Percentiles rank a stretch among this genome's conserved stretches.
Evolutionary conservation across 1,140 invertebrate genomes (phyloP).

Genomic region (Oncopeltus fasciatus): DNA sequence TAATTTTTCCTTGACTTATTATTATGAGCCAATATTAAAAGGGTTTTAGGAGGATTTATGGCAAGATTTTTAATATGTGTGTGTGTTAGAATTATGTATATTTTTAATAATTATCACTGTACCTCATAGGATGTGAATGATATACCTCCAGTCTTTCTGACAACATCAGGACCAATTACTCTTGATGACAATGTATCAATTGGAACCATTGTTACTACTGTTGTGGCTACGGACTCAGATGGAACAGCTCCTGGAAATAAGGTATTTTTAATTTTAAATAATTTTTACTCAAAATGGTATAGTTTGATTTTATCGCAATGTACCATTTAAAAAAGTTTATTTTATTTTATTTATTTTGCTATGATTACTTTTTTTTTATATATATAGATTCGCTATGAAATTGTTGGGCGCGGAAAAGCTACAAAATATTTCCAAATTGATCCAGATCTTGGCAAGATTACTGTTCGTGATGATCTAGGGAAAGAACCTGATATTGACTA

Average conservation of each 20-base stretch:
- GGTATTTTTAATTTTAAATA: no score
- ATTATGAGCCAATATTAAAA: no score
- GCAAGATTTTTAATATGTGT: no score
- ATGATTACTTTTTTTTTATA: background rate
- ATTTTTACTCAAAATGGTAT: no score
- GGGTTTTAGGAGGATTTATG: no score
- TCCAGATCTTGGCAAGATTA: slow-evolving; percentile 59
- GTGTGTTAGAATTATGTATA: no score
- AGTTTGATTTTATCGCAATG: no score
- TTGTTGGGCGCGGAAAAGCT: slow-evolving; percentile 62
- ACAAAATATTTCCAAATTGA: slow-evolving; percentile 75
- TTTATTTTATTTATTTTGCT: background rate
- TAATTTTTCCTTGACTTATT: no score
- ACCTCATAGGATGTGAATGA: slow-evolving; percentile 74
- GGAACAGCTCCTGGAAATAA: slow-evolving; percentile 68
- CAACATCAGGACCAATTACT: slow-evolving; percentile 61
- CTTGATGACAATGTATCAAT: slow-evolving; percentile 68
- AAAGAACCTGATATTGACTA: slow-evolving; percentile 76
- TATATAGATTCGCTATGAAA: slow-evolving; percentile 53
- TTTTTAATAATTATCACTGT: no score
- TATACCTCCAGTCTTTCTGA: slow-evolving; percentile 70
- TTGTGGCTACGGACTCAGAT: slow-evolving; percentile 65
- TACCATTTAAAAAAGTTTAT: no score
- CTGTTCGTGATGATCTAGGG: slow-evolving; percentile 63
- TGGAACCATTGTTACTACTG: slow-evolving; percentile 59